phyloP scores from a whole-genome alignment of 2,113 vertebrate genomes.

The Bucco capensis region DNA sequence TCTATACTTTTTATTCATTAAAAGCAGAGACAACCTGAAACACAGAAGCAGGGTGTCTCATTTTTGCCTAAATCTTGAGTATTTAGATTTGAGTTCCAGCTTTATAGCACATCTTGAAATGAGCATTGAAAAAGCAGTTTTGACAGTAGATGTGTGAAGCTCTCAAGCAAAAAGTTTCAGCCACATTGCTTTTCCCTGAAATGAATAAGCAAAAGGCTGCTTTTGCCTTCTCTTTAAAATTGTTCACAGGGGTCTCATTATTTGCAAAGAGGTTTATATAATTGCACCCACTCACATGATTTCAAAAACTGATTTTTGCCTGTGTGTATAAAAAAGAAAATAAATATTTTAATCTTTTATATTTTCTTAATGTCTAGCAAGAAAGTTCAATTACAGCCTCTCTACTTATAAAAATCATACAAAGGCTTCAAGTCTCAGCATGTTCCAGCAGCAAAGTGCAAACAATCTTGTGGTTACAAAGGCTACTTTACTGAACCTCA shows the following conservation, averaged over 20 bases:
- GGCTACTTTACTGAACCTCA: constrained; percentile 55
- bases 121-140: not conserved
- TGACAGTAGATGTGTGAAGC: not conserved
- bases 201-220: not conserved
- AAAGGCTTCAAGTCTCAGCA: constrained; percentile 46
- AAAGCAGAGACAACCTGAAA: not conserved
- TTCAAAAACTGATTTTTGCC: constrained; percentile 14
- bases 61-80: not conserved
- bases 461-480: constrained; percentile 52
- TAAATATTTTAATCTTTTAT: constrained; percentile 54
- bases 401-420: constrained; percentile 51
- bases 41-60: rapidly evolving
- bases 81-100: not conserved
- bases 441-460: constrained; percentile 44
- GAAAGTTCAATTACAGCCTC: constrained; percentile 53
- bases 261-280: constrained; percentile 32
- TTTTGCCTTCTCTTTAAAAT: constrained; percentile 15
- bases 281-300: not conserved
- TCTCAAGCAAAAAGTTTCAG: not conserved
- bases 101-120: not conserved
- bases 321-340: not conserved
- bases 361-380: constrained; percentile 41
- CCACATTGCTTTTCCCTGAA: not conserved
- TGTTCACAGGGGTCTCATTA: constrained; percentile 18
- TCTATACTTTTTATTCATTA: not conserved